Evolutionary conservation across 2,797 vertebrate genomes (phyloP).

Genomic region (Coracias cyanogaster): DNA sequence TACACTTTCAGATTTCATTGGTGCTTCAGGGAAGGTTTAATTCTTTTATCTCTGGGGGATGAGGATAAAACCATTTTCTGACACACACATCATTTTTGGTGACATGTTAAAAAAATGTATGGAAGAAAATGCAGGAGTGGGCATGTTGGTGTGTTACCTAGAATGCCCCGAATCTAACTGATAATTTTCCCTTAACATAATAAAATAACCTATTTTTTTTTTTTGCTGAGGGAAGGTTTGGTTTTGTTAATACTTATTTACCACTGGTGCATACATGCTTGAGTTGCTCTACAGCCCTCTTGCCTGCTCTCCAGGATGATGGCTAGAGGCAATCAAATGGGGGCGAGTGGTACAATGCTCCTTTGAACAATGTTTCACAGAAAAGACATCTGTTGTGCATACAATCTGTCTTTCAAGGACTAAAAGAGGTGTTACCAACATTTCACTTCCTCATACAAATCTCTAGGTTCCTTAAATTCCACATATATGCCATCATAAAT

Average conservation of each 20-base stretch:
- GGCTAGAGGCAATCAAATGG: neutral
- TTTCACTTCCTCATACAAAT: slow-evolving; percentile 65
- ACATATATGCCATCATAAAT: slow-evolving; percentile 42
- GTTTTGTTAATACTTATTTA: neutral
- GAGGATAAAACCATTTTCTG: slow-evolving; percentile 43
- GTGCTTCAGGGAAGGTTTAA: slow-evolving; percentile 56
- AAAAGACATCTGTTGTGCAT: slow-evolving; percentile 55
- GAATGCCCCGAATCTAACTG: neutral
- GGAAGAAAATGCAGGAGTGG: neutral
- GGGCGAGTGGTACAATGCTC: neutral
- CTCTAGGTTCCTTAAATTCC: slow-evolving; percentile 44
- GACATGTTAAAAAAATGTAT: neutral
- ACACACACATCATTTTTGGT: neutral
- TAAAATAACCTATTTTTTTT: neutral
- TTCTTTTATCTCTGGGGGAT: slow-evolving; percentile 48
- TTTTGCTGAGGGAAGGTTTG: neutral
- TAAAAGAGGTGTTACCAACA: slow-evolving; percentile 41
- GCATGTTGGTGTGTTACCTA: neutral
- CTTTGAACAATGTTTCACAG: slow-evolving; percentile 13
- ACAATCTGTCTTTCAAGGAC: slow-evolving; percentile 11
- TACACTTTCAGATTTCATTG: slow-evolving; percentile 45
- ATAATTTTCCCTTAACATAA: neutral
- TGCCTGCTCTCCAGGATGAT: neutral
- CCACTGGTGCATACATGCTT: neutral
- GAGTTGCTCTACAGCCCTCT: neutral